phyloP scores from a whole-genome alignment of 2,113 vertebrate species.

The Pteruthius melanotis region DNA sequence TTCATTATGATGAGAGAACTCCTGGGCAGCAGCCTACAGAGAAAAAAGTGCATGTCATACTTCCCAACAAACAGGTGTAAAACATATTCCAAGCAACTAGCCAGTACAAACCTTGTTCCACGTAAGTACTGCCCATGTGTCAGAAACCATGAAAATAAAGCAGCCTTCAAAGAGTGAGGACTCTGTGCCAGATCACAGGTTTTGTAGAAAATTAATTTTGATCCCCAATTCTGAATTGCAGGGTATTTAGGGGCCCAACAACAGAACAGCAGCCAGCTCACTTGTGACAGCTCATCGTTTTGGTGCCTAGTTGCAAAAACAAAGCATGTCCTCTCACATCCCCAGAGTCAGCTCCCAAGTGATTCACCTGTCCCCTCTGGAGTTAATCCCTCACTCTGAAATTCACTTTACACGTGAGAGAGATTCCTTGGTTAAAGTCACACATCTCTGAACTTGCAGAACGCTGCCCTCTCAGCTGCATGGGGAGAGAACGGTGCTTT shows the following conservation, averaged over 20 bases:
- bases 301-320: neutral
- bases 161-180: neutral
- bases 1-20: neutral
- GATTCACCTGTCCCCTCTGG: neutral
- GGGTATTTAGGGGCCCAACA: neutral
- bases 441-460: neutral
- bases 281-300: neutral
- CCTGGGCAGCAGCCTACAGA: neutral
- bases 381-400: neutral
- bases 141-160: neutral
- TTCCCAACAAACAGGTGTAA: neutral
- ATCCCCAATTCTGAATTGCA: neutral
- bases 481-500: neutral
- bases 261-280: neutral
- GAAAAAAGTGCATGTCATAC: neutral
- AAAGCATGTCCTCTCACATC: neutral
- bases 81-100: neutral
- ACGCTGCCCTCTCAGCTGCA: rapidly evolving
- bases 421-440: neutral
- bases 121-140: neutral
- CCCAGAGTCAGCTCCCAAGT: neutral
- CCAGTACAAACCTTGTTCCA: neutral
- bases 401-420: neutral
- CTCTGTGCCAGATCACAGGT: neutral
- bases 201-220: neutral